Evolutionary conservation across 2,113 vertebrate genomes (phyloP).

Genomic region (Columba livia): DNA sequence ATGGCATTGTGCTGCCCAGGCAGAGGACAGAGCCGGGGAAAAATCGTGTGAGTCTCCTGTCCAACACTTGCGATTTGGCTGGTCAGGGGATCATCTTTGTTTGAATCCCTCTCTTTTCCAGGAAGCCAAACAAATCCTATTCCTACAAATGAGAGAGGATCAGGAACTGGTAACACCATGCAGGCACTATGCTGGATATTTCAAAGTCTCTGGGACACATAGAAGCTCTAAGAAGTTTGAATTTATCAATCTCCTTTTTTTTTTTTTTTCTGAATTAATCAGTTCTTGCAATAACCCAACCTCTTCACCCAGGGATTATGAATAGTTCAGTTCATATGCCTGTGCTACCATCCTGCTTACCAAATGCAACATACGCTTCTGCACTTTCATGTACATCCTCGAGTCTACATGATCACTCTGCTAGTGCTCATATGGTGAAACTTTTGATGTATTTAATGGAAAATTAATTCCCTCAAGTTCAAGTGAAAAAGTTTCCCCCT

Average conservation of each 20-base stretch:
- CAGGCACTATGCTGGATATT: background rate
- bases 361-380: background rate
- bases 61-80: background rate
- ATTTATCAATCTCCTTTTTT: background rate
- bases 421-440: background rate
- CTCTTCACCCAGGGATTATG: background rate
- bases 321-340: background rate
- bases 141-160: background rate
- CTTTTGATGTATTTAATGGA: background rate
- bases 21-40: background rate
- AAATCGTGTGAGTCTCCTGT: background rate
- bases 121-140: background rate
- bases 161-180: background rate
- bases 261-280: background rate
- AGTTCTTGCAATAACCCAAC: background rate
- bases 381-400: background rate
- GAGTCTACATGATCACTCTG: background rate
- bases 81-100: background rate
- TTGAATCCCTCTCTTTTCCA: background rate
- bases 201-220: background rate
- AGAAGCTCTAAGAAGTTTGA: background rate
- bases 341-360: background rate
- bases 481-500: background rate
- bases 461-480: background rate
- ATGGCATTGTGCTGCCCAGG: background rate